Evolutionary conservation across 2,797 vertebrate genomes (phyloP).

Genomic region (Sorex maritimensis): DNA sequence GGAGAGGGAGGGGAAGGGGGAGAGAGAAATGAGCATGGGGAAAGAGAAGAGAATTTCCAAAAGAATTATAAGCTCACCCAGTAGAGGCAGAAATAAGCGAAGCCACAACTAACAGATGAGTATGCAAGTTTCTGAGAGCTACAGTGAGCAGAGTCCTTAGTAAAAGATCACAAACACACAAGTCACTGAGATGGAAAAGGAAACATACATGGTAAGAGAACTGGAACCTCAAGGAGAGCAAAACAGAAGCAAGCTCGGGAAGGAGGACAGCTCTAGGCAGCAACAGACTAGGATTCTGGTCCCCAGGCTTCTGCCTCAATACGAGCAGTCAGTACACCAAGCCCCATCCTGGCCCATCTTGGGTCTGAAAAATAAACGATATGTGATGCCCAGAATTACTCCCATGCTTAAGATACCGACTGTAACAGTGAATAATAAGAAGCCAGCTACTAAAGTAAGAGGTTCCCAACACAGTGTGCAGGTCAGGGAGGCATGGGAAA

Average conservation of each 20-base stretch:
- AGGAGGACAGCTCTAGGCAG: neutral
- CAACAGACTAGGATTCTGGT: neutral
- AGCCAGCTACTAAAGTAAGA: neutral
- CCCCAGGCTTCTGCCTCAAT: neutral
- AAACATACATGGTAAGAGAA: neutral
- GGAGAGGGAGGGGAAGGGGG: no score
- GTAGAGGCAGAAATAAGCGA: neutral
- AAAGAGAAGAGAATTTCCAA: conserved; percentile 2
- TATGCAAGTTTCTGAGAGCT: conserved; percentile 12
- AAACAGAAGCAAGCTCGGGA: neutral
- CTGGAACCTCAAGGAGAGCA: neutral
- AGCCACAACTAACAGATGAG: neutral
- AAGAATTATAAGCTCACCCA: neutral
- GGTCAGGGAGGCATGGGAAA: neutral
- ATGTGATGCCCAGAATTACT: neutral
- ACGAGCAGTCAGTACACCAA: neutral
- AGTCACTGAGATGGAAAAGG: neutral
- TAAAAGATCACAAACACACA: neutral
- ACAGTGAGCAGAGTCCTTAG: neutral
- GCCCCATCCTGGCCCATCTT: neutral
- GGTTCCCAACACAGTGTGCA: conserved; percentile 16
- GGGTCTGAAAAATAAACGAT: neutral
- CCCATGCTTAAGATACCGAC: neutral
- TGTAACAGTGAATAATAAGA: neutral
- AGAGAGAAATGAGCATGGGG: neutral